Evolutionary conservation across 2,113 vertebrate species (phyloP).

Genomic region (Cyprinodon brontotheroides): DNA sequence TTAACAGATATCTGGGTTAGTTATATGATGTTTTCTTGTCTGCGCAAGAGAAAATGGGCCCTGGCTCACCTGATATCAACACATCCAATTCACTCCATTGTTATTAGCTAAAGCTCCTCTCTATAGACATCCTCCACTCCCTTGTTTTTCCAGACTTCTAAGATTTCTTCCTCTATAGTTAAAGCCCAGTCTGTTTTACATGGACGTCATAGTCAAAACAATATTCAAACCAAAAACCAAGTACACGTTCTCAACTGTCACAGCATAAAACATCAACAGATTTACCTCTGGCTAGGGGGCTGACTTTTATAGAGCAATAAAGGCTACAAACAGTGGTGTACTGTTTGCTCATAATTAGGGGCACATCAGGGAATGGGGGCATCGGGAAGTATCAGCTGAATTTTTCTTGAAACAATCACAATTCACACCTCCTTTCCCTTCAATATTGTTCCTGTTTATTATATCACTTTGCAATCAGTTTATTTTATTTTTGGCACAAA

Average conservation of each 20-base stretch:
- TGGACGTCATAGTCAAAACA: neutral
- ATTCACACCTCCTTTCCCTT: neutral
- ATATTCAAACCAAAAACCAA: neutral
- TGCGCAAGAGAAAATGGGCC: no score
- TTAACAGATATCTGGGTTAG: no score
- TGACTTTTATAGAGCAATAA: neutral
- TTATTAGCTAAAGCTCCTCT: slow-evolving; percentile 12
- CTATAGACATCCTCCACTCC: neutral
- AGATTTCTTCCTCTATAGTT: slow-evolving; percentile 11
- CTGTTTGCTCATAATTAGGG: no score
- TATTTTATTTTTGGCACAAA: neutral
- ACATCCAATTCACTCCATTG: neutral
- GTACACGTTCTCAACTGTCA: neutral
- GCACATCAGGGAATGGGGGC: no score
- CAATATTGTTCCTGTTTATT: neutral
- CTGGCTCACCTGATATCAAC: neutral
- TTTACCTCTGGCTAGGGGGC: neutral
- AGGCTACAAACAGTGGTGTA: no score
- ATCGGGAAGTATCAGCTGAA: neutral
- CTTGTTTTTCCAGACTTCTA: slow-evolving; percentile 18
- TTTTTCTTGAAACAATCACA: neutral
- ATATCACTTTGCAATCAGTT: neutral
- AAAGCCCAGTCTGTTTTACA: neutral
- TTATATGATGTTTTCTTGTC: no score
- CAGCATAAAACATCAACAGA: neutral